Conservation (phyloP, 35 echinoderm and acorn worm genomes). For the Ophioderma brevispina region DNA sequence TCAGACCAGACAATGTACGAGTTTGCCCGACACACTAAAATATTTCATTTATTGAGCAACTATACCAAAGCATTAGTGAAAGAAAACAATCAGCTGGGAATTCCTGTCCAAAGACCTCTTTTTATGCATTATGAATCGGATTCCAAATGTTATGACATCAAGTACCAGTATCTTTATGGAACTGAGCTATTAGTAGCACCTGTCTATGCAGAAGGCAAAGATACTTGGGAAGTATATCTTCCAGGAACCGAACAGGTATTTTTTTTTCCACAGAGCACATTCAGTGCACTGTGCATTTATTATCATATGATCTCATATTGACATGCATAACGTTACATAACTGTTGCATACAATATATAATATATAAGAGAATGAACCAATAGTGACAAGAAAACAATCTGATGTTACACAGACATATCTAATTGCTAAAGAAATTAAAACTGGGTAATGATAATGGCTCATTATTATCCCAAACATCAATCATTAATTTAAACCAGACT, state of each 20-base stretch:
- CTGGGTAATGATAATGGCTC: no score
- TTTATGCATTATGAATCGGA: conserved; percentile 93
- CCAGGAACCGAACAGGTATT: conserved; percentile 77
- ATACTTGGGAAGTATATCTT: conserved; percentile 78
- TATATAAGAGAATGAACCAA: no score
- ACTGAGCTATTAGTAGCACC: conserved; percentile 89
- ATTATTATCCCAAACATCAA: no score
- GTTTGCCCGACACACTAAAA: conserved; percentile 71
- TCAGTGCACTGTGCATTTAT: no score
- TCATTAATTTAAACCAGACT: no score
- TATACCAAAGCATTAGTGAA: conserved; percentile 62
- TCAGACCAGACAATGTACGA: conserved; percentile 58
- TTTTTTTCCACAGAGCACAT: no score
- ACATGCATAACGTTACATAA: no score
- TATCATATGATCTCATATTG: no score
- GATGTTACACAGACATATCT: no score
- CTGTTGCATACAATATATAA: no score
- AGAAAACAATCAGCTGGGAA: conserved; percentile 76
- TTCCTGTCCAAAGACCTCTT: conserved; percentile 85
- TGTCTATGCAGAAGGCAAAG: conserved; percentile 54
- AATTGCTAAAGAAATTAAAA: no score
- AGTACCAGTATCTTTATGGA: conserved; percentile 90
- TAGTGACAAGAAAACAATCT: no score
- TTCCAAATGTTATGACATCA: conserved; percentile 52
- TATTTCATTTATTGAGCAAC: conserved; percentile 58